Evolutionary conservation across 1,140 invertebrate species (phyloP), one percentile per base, ranked within the genome.

Genomic region (Bombus turneri): DNA sequence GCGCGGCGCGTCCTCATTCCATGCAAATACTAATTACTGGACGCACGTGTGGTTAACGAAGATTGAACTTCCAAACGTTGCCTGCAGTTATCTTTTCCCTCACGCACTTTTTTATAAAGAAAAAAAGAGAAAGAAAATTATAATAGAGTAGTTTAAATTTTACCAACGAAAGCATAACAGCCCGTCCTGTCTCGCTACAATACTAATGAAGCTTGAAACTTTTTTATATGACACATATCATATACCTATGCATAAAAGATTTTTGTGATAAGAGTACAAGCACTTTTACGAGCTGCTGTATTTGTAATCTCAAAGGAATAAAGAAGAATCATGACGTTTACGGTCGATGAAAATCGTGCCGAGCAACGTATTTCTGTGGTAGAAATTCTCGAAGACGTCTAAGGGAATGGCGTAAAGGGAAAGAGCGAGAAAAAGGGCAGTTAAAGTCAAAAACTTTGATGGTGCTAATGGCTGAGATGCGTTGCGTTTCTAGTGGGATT

Each of bases 401-500:
- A 62, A 72, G 31, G 10, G 28, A 62, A 13, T n/a, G 31, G 28
- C 15, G 13, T 4, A 28, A 37, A 25, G 4, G 10, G 31, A 22
- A n/a, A 9, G 1, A 47, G 31, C 15, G 6, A 34, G 13, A 59
- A 53, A 53, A 15, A 18, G 47, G 12, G 15, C 37, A 9, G 22
- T 62, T 62, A 9, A 57, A 39, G 13, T 15, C 69, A 22, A 53
- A 39, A 71, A 69, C 62, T 71, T 57, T 57, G n/a, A 83, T 43
- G 43, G 25, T 66, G 25, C 13, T 10, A 43, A 6, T 10, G 12
- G 6, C 8, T 18, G 37, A 62, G 37, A 18, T 22, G 28, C 39
- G 15, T 37, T 43, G n/a, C 25, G 41, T 69, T 79, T 66, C 31
- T n/a, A 83, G 43, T 12, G n/a, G 75, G 39, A 79, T 69, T 43